Base-by-base conservation (phyloP, 2,797 vertebrate species). In the Falco novaeseelandiae region DNA sequence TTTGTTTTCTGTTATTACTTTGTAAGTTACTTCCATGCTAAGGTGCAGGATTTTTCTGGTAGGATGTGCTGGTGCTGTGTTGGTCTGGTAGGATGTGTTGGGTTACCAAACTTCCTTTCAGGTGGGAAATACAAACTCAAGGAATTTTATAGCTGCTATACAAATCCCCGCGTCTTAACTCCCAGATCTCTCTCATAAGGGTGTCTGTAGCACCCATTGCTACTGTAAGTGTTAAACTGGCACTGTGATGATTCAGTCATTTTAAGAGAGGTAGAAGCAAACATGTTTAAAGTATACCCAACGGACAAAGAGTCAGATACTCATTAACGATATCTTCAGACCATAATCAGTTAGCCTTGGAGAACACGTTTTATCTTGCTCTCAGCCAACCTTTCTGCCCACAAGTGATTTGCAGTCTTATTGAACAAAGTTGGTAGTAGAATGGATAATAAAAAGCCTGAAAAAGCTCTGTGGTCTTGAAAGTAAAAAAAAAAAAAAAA, bases 341-440 rank as follows among this genome's bases (percentile, higher is more conserved):
- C 81, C 61, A 44, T 58, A 61, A 92, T 94, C 92, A 84, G 58
- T 23, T 55, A 70, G 57, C 81, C 90, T 94, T 15, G 12, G 88
- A 94, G 95, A 95, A 87, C 90, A 71, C 71, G 83, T 79, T 92
- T 93, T 80, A 85, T 92, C 93, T 96, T 95, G 92, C 86, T 96
- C 59, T 80, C 26, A 10, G 54, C 40, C 90, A 95, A 44, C 94
- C 86, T 90, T 57, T 84, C 59, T 96, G 71, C 84, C 71, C 12
- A 15, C 71, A 83, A 94, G 90, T 93, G 88, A 85, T 94, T 92
- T 95, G 71, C 90, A 70, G 57, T 83, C 90, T 72, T 87, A 87
- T 22, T 94, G 90, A 87, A 74, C 59, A 67, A 82, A 92, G 86
- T 26, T 93, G 81, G 83, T 66, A 87, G 61, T 87, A 85, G 77